phyloP scores from a whole-genome alignment of 2,888 invertebrate genomes.

The Tupiocoris notatus region DNA sequence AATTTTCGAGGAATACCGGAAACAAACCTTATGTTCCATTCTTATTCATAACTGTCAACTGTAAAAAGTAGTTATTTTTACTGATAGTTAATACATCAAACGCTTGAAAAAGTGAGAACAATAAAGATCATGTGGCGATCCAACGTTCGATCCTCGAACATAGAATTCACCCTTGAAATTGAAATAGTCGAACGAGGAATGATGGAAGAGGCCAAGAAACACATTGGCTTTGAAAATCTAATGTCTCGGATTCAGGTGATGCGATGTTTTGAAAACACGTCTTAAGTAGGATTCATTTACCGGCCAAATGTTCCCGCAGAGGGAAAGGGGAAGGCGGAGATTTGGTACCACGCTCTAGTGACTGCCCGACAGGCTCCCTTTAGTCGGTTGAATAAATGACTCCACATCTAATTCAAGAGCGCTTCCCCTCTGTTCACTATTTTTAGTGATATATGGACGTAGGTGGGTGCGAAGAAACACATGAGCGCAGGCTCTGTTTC shows the following conservation, averaged over 20 bases:
- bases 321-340: not conserved
- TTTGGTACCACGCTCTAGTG: conserved; percentile 13
- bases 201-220: conserved; percentile 17
- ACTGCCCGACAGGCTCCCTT: conserved; percentile 18
- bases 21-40: too few relatives aligned
- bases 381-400: conserved; percentile 15
- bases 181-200: too few relatives aligned
- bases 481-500: too few relatives aligned
- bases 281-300: conserved; percentile 24
- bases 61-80: too few relatives aligned
- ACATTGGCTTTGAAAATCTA: conserved; percentile 11
- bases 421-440: conserved; percentile 10
- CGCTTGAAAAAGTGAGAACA: too few relatives aligned
- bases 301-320: conserved; percentile 3
- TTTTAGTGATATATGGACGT: conserved; percentile 12
- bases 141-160: too few relatives aligned
- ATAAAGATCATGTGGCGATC: too few relatives aligned
- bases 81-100: too few relatives aligned
- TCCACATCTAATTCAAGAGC: conserved; percentile 22
- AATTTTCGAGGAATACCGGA: too few relatives aligned
- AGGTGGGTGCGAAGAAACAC: not conserved
- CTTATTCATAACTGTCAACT: too few relatives aligned
- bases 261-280: conserved; percentile 20
- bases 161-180: too few relatives aligned
- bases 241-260: conserved; percentile 16